phyloP scores from a whole-genome alignment of 2,113 vertebrate genomes.

The Tragelaphus buxtoni region DNA sequence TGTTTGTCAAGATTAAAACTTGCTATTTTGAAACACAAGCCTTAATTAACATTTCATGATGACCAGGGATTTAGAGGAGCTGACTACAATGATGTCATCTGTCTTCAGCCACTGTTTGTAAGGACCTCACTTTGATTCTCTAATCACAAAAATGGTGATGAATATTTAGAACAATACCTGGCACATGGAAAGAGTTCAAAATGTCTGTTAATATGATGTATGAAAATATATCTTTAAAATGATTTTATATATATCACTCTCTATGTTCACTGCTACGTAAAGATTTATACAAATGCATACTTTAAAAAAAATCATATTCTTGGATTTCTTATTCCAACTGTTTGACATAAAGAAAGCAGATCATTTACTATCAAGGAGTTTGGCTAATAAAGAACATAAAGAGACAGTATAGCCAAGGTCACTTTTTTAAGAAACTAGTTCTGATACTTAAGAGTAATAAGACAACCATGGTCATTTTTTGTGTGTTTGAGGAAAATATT shows the following conservation, averaged over 20 bases:
- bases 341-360: background rate
- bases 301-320: background rate
- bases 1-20: background rate
- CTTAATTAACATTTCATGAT: background rate
- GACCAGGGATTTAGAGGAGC: background rate
- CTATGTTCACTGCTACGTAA: background rate
- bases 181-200: background rate
- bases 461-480: background rate
- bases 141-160: background rate
- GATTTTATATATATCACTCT: background rate
- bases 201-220: background rate
- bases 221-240: background rate
- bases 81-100: background rate
- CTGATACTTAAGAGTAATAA: background rate
- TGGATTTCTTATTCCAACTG: background rate
- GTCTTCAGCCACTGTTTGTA: background rate
- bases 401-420: background rate
- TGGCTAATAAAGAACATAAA: slow-evolving; percentile 9
- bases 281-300: background rate
- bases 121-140: background rate
- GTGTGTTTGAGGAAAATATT: background rate
- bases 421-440: background rate
- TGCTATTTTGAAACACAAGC: background rate
- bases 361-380: background rate
- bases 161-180: background rate